Evolutionary conservation across 2,888 invertebrate species (phyloP), one percentile per base, ranked within the genome.

Genomic region (Acronicta psi): DNA sequence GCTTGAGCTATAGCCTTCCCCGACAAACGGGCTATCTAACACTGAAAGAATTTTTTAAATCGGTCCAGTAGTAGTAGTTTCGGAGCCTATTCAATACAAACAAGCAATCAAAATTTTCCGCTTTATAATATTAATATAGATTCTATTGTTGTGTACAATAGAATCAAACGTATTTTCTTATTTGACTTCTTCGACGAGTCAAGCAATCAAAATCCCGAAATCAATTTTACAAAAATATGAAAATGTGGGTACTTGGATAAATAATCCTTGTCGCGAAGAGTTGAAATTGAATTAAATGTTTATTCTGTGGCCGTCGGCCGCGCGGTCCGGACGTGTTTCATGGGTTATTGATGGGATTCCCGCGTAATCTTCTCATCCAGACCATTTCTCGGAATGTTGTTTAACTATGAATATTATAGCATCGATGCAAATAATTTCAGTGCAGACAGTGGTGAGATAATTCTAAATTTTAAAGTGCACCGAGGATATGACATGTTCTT

Each of bases 281-380:
- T 69, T 70, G 42, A 34, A 59, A 71, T 68, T 57, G 67, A 56
- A 63, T 68, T 50, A 59, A 63, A 63, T 71, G 56, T 63, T 63
- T 54, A 66, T 70, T 61, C 38, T 56, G 49, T 31, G 45, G n/a
- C 36, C 7, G 40, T 7, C 54, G n/a, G 51, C 41, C 40, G 46
- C 17, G 2, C 18, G 17, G 49, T 42, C 20, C 44, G 59, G 56
- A 68, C 70, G 72, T 70, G 72, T 63, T 64, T 41, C 36, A 42
- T 37, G 34, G 40, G 46, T 37, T 64, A 59, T 72, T 59, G 64
- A 54, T 43, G 29, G 70, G 68, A 70, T 70, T 63, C 38, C 2
- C 36, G 11, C 9, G 55, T 57, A 70, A 70, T 51, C 69, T 53
- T 17, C 36, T 44, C 37, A 29, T 47, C 43, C 14, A 44, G 34